These are phyloP conservation scores for Pyrocephalus nanus DNA, from an alignment of 2,797 vertebrate species.

Conservation along the genomic window DNA sequence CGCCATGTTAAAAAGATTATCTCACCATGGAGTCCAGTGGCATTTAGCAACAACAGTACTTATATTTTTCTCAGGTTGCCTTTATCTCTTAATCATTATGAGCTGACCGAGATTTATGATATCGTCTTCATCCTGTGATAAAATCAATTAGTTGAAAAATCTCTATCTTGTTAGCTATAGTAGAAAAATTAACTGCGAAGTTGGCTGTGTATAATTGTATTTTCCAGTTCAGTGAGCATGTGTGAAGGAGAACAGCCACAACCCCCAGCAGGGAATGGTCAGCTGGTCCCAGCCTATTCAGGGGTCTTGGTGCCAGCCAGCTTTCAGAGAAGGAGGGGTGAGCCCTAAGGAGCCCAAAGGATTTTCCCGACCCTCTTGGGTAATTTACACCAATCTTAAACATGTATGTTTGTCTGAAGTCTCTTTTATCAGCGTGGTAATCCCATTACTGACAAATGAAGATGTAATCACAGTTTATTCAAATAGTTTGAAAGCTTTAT, in stretches of 20 bases:
- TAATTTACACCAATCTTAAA: conserved; percentile 81
- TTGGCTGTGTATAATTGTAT: conserved; percentile 88
- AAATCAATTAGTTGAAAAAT: conserved; percentile 80
- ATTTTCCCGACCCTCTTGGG: conserved; percentile 72
- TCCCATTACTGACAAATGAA: conserved; percentile 90
- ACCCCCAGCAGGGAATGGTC: conserved; percentile 68
- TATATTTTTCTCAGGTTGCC: conserved; percentile 10
- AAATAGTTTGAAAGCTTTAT: conserved; percentile 76
- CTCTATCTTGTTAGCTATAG: conserved; percentile 75
- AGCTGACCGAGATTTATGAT: conserved; percentile 74
- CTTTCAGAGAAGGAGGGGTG: conserved; percentile 58
- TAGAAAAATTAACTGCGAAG: conserved; percentile 69
- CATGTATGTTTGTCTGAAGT: conserved; percentile 75
- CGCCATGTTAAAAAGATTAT: conserved; percentile 69
- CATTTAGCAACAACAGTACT: neutral
- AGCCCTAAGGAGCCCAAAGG: conserved; percentile 52
- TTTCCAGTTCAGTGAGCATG: conserved; percentile 80
- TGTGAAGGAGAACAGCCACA: conserved; percentile 53
- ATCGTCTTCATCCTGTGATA: conserved; percentile 66
- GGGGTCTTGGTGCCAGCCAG: conserved; percentile 47
- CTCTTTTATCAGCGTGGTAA: conserved; percentile 81
- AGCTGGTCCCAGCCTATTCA: conserved; percentile 69
- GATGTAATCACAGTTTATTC: conserved; percentile 81
- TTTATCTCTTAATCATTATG: conserved; percentile 67
- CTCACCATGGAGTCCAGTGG: conserved; percentile 28